phyloP scores from a whole-genome alignment of 2,888 invertebrate species.

The Caenorhabditis drosophilae region DNA sequence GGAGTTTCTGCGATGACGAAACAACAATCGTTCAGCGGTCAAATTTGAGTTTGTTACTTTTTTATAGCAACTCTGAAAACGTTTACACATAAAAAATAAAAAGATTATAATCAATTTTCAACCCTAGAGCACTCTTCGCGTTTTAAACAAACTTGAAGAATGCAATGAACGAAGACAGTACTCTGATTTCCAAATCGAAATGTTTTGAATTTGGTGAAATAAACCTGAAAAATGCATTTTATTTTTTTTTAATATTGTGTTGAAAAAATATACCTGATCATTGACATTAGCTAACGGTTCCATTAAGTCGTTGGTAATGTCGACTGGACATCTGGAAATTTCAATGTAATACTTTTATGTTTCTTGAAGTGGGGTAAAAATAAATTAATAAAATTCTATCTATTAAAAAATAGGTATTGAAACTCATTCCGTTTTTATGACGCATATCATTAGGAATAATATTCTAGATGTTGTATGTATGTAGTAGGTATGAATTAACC shows the following conservation, averaged over 20 bases:
- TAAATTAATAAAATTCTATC: slow-evolving; percentile 18
- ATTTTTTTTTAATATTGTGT: too few relatives aligned
- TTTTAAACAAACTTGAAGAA: slow-evolving; percentile 60
- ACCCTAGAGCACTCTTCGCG: slow-evolving; percentile 56
- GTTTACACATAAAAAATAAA: background rate
- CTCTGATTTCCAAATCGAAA: slow-evolving; percentile 62
- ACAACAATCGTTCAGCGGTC: slow-evolving; percentile 49
- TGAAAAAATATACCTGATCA: slow-evolving; percentile 58
- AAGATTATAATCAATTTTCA: background rate
- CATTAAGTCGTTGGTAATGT: slow-evolving; percentile 54
- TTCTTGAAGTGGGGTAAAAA: background rate
- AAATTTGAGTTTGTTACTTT: slow-evolving; percentile 49
- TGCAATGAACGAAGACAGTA: slow-evolving; percentile 64
- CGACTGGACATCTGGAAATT: slow-evolving; percentile 60
- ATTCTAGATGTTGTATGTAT: too few relatives aligned
- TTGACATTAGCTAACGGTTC: slow-evolving; percentile 59
- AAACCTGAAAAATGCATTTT: slow-evolving; percentile 37
- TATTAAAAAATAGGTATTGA: background rate
- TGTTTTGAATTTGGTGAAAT: slow-evolving; percentile 61
- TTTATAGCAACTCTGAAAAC: slow-evolving; percentile 53
- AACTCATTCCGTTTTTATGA: background rate
- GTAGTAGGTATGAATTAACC: too few relatives aligned
- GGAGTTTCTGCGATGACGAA: slow-evolving; percentile 44
- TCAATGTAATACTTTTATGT: background rate
- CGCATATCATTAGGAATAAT: too few relatives aligned